Evolutionary conservation across 2,113 vertebrate genomes (phyloP).

Genomic region (Falco punctatus): DNA sequence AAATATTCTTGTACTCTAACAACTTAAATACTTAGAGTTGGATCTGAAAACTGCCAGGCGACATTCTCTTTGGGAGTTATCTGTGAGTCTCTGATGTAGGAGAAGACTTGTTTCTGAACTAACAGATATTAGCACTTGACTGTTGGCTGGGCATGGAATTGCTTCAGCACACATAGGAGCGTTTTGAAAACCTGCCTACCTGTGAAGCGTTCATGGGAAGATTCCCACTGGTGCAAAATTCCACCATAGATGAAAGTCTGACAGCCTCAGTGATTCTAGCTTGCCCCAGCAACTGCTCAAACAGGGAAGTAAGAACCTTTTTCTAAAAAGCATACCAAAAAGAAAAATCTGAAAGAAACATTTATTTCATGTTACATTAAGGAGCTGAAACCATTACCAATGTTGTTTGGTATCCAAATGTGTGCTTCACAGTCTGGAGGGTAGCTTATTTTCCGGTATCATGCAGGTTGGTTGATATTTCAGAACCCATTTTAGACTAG

Average conservation of each 20-base stretch:
- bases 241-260: not conserved
- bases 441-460: slow-evolving; percentile 4
- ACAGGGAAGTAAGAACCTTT: not conserved
- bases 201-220: not conserved
- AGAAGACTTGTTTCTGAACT: not conserved
- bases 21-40: not conserved
- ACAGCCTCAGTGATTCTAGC: not conserved
- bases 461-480: not conserved
- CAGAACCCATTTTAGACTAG: not conserved
- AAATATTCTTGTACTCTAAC: not conserved
- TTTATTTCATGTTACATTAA: not conserved
- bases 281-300: not conserved
- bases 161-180: not conserved
- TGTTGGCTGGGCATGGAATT: not conserved
- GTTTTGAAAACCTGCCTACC: not conserved
- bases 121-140: not conserved
- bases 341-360: not conserved
- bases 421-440: not conserved
- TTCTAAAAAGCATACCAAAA: not conserved
- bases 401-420: not conserved
- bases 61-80: not conserved
- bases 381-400: not conserved
- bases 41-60: not conserved
- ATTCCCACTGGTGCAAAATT: not conserved
- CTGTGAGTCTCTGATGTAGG: not conserved